These are phyloP conservation scores for Solenopsis fugax DNA, from an alignment of 1,140 invertebrate genomes.

Conservation along the genomic window DNA sequence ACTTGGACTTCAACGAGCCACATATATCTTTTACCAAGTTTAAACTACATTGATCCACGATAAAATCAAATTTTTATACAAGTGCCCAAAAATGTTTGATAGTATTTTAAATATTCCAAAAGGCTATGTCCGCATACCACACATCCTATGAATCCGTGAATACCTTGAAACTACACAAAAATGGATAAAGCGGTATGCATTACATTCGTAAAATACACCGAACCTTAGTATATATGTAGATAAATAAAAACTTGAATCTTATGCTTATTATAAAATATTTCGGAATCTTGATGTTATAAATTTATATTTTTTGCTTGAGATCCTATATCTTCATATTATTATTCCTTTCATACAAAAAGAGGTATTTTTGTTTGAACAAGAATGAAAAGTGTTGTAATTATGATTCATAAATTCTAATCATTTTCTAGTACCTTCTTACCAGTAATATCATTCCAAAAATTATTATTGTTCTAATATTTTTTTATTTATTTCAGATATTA, in stretches of 20 bases:
- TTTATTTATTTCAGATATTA: background rate
- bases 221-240: background rate
- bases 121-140: constrained; percentile 8
- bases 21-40: background rate
- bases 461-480: background rate
- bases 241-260: constrained; percentile 5
- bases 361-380: background rate
- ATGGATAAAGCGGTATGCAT: constrained; percentile 42
- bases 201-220: background rate
- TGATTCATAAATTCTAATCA: background rate
- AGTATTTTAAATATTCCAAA: constrained; percentile 51
- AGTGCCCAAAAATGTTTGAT: constrained; percentile 42
- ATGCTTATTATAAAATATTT: background rate
- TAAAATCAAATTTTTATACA: constrained; percentile 45
- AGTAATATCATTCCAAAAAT: background rate
- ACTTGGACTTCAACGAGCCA: background rate
- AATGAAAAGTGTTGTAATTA: background rate
- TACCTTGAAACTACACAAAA: constrained; percentile 42
- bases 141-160: constrained; percentile 48
- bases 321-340: background rate
- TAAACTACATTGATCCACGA: background rate
- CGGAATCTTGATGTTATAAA: background rate
- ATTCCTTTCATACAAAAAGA: background rate
- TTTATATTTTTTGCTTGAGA: background rate
- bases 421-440: background rate